A percentile compares a stretch with the other conserved stretches of the same genome.
Evolutionary conservation across 1,140 invertebrate species (phyloP).

Genomic region (Aphaenogaster rudis): DNA sequence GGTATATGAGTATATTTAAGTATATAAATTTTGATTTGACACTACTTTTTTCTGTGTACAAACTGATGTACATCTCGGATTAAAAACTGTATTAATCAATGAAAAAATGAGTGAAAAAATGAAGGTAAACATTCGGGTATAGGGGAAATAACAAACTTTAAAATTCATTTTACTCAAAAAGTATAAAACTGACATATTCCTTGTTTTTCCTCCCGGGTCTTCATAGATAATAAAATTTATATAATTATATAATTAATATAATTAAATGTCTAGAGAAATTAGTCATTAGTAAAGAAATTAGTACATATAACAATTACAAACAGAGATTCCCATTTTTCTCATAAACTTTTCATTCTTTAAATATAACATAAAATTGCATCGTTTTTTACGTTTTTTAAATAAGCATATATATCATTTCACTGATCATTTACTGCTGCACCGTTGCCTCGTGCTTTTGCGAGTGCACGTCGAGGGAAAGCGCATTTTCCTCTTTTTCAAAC

Average conservation of each 20-base stretch:
- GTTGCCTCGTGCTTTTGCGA: background rate
- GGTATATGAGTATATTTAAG: too few relatives aligned
- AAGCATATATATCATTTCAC: background rate
- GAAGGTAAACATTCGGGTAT: too few relatives aligned
- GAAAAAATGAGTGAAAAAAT: too few relatives aligned
- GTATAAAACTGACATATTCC: too few relatives aligned
- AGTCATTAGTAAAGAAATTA: background rate
- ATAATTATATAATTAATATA: background rate
- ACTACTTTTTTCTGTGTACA: too few relatives aligned
- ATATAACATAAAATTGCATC: background rate
- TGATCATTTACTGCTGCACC: slow-evolving; percentile 8
- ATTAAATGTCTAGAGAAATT: background rate
- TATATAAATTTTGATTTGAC: too few relatives aligned
- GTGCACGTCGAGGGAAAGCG: slow-evolving; percentile 20
- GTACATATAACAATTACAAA: background rate
- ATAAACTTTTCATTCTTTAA: background rate
- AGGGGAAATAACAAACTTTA: too few relatives aligned
- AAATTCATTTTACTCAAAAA: too few relatives aligned
- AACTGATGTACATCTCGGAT: too few relatives aligned
- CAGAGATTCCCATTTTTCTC: background rate
- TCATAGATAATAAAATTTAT: background rate
- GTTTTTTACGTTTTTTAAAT: background rate
- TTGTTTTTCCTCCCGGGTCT: too few relatives aligned
- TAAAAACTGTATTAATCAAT: too few relatives aligned
- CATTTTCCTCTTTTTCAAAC: slow-evolving; percentile 48